Conservation (phyloP, 2,797 vertebrate genomes). For the Orientallactaga sibirica region DNA sequence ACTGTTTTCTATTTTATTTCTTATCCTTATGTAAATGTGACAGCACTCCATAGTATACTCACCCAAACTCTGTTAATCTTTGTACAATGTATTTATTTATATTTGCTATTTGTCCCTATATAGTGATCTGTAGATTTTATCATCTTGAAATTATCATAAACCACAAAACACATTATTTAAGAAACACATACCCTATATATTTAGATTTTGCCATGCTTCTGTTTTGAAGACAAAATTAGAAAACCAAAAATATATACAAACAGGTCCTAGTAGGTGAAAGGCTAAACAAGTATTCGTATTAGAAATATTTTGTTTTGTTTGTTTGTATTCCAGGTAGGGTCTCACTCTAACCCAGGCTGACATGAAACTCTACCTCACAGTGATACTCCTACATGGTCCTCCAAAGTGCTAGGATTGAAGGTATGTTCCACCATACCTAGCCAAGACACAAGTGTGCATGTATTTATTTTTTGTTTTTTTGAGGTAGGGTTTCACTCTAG, state of each 20-base stretch:
- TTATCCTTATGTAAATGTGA: background rate
- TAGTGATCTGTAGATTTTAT: background rate
- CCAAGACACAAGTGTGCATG: too few species aligned
- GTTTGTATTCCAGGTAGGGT: too few species aligned
- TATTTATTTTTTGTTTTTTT: too few species aligned
- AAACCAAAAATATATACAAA: slow-evolving; percentile 4
- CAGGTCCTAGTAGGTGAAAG: background rate
- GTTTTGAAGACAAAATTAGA: slow-evolving; percentile 35
- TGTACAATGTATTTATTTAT: background rate
- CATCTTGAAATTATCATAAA: slow-evolving; percentile 24
- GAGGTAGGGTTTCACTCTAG: too few species aligned
- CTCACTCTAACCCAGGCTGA: too few species aligned
- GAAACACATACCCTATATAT: background rate
- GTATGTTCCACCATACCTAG: too few species aligned
- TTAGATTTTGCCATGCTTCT: background rate
- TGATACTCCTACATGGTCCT: too few species aligned
- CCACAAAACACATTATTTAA: background rate
- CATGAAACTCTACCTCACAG: too few species aligned
- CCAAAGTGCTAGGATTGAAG: too few species aligned
- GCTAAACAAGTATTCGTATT: slow-evolving; percentile 8
- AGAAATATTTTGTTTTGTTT: too few species aligned
- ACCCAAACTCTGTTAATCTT: background rate
- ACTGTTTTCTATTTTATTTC: background rate
- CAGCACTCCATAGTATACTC: background rate
- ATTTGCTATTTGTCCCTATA: background rate